Evolutionary conservation across 2,888 invertebrate species (phyloP).

Genomic region (Heterodera filipjevi): DNA sequence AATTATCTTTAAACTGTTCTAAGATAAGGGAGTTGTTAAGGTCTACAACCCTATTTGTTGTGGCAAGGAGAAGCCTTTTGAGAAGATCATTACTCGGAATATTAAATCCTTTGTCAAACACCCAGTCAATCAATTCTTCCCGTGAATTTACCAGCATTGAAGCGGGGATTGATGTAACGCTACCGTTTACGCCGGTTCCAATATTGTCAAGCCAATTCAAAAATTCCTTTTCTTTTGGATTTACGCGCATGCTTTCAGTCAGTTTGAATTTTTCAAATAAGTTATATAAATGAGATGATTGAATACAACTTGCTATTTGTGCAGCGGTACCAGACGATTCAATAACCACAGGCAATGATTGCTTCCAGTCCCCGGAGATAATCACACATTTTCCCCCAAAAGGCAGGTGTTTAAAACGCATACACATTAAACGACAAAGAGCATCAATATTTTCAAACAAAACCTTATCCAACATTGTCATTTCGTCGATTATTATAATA

Average conservation of each 20-base stretch:
- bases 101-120: slow-evolving; percentile 11
- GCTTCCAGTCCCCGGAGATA: slow-evolving; percentile 38
- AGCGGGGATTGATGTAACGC: background rate
- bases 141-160: background rate
- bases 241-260: slow-evolving; percentile 25
- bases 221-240: slow-evolving; percentile 18
- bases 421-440: background rate
- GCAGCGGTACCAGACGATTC: background rate
- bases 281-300: background rate
- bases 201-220: slow-evolving; percentile 32
- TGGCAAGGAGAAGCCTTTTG: slow-evolving; percentile 25
- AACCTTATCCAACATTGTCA: slow-evolving; percentile 32
- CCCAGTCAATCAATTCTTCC: slow-evolving; percentile 15
- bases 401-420: background rate
- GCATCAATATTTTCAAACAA: slow-evolving; percentile 37
- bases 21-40: slow-evolving; percentile 4
- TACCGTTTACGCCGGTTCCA: slow-evolving; percentile 26
- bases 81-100: background rate
- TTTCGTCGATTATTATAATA: slow-evolving; percentile 43
- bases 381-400: slow-evolving; percentile 38
- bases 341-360: slow-evolving; percentile 33
- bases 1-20: background rate
- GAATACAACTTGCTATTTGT: background rate
- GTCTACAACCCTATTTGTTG: slow-evolving; percentile 20
- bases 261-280: slow-evolving; percentile 9